Evolutionary conservation across 2,113 vertebrate species (phyloP).

Genomic region (Melanerpes formicivorus): DNA sequence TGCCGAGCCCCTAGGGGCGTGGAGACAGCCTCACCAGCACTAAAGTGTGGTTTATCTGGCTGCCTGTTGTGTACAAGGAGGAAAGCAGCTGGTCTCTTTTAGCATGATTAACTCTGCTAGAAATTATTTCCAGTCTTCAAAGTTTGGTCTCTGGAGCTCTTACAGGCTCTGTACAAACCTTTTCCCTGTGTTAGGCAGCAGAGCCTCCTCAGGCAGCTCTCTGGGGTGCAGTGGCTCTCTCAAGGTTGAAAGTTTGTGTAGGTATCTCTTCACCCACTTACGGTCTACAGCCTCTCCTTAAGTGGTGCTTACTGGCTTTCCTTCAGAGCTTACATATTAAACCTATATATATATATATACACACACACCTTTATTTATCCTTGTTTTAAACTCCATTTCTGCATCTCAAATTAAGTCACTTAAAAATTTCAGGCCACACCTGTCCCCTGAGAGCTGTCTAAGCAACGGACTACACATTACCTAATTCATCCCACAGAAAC

Average conservation of each 20-base stretch:
- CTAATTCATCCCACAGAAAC: background rate
- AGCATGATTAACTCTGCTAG: constrained; percentile 24
- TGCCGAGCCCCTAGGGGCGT: background rate
- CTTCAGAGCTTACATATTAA: background rate
- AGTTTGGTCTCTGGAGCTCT: background rate
- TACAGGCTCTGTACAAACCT: background rate
- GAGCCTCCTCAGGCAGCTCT: background rate
- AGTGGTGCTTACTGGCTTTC: background rate
- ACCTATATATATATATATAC: background rate
- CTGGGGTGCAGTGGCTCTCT: background rate
- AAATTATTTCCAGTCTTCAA: background rate
- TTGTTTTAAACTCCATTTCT: background rate
- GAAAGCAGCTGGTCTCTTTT: constrained; percentile 34
- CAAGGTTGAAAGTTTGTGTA: background rate
- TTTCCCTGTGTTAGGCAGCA: background rate
- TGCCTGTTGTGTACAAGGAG: background rate
- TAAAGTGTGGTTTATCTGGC: background rate
- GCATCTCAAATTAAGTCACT: background rate
- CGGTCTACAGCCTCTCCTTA: background rate
- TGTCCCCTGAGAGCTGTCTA: background rate
- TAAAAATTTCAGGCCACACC: background rate
- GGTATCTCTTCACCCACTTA: background rate
- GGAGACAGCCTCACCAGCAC: background rate
- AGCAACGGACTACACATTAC: background rate
- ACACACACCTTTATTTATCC: background rate